Conservation (phyloP, 2,888 invertebrate species). For the Buathra laborator region DNA sequence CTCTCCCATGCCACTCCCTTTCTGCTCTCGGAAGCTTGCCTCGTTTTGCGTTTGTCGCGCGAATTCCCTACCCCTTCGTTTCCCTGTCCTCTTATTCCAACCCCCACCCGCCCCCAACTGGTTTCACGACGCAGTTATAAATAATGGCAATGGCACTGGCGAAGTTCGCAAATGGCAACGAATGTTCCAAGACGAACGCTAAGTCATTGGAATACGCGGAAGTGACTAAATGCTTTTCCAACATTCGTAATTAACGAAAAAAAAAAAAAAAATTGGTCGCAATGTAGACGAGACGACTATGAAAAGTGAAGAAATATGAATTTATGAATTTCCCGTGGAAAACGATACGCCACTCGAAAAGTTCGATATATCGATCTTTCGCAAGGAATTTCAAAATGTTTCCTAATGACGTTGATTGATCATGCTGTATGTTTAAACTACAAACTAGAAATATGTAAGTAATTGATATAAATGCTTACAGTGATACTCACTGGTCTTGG, state of each 20-base stretch:
- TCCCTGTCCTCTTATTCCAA: not conserved
- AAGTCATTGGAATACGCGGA: not conserved
- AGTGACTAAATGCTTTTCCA: not conserved
- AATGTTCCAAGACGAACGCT: constrained; percentile 4
- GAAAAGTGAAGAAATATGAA: too few species aligned
- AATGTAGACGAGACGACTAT: too few species aligned
- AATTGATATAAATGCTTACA: constrained; percentile 84
- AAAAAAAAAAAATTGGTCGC: too few species aligned
- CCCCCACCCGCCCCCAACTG: constrained; percentile 16
- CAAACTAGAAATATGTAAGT: constrained; percentile 66
- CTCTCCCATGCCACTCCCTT: constrained; percentile 71
- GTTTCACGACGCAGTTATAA: constrained; percentile 77
- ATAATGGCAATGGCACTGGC: constrained; percentile 80
- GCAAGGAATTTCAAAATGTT: not conserved
- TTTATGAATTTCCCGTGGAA: too few species aligned
- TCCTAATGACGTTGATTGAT: not conserved
- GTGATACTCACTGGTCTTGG: constrained; percentile 94
- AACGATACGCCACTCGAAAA: too few species aligned
- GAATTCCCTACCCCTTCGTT: constrained; percentile 14
- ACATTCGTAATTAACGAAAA: too few species aligned
- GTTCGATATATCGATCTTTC: too few species aligned
- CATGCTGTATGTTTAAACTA: constrained; percentile 25
- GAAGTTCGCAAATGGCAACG: constrained; percentile 31
- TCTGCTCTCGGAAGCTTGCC: not conserved
- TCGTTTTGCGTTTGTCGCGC: constrained; percentile 44